Evolutionary conservation across 2,888 invertebrate species (phyloP), one percentile per base, ranked within the genome.

Genomic region (Lasioglossum leucozonium): DNA sequence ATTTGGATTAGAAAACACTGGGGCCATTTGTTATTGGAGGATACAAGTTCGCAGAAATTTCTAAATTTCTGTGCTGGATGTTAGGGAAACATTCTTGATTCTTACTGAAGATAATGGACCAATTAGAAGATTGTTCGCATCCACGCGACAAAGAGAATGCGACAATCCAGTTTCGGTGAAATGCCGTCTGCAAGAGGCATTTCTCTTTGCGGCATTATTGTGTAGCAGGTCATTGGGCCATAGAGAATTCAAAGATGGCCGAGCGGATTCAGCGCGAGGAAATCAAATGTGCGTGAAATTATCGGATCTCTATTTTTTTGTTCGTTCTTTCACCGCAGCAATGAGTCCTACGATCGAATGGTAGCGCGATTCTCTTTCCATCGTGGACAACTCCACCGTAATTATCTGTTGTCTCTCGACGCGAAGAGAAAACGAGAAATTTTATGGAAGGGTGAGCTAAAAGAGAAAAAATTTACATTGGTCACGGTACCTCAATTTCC

Each of bases 221-320:
- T 81, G 62, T 81, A 85, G 83, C 88, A 77, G 88, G 86, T 89
- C 86, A 90, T 90, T 85, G 81, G 89, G 89, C 88, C 88, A 91
- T 89, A 79, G 73, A 88, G 87, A 84, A 89, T 84, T 83, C 55
- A 79, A 86, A 77, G 81, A 90, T 90, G 88, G 85, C 85, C 73
- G 83, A 77, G 71, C 77, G 88, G 91, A 93, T 93, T 92, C 84
- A 93, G 91, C 90, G 91, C 92, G 91, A 91, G 85, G 88, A 91
- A 92, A 91, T 91, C 91, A 91, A 90, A 93, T 91, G 88, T 89
- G 91, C 93, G 91, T 93, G 92, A 92, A 92, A 92, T 92, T 89
- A 87, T 85, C 62, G 79, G 51, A 81, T 82, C 76, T 85, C 83
- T 71, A 74, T 77, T 69, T 34, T 51, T 67, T 67, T 55, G 71